These are phyloP conservation scores for Cosmorhoe ocellata DNA, from an alignment of 2,888 invertebrate genomes.

Conservation along the genomic window DNA sequence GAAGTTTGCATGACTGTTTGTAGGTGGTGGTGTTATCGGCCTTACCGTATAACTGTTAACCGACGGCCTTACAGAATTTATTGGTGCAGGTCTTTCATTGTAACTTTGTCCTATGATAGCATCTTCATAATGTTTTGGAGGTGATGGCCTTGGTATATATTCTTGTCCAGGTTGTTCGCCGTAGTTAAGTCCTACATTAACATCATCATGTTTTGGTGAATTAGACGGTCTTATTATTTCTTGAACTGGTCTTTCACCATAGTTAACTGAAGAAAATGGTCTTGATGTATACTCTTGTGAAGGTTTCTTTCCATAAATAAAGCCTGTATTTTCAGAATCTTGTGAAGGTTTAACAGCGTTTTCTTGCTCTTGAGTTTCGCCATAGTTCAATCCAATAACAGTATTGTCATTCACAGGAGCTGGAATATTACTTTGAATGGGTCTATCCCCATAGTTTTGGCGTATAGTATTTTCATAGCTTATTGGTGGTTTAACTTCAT, in stretches of 20 bases:
- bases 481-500: conserved; percentile 16
- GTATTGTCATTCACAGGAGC: conserved; percentile 17
- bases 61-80: conserved; percentile 12
- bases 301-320: conserved; percentile 5
- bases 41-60: conserved; percentile 25
- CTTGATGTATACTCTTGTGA: conserved; percentile 11
- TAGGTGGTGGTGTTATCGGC: conserved; percentile 45
- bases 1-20: conserved; percentile 77
- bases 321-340: conserved; percentile 1
- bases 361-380: conserved; percentile 7
- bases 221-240: conserved; percentile 1
- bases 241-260: conserved; percentile 5
- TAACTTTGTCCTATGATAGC: conserved; percentile 29
- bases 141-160: conserved; percentile 7
- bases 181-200: conserved; percentile 10
- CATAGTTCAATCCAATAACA: conserved; percentile 16
- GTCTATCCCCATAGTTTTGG: conserved; percentile 35
- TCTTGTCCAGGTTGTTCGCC: conserved; percentile 13
- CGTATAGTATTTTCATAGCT: conserved; percentile 26
- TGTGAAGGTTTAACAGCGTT: conserved; percentile 2
- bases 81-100: conserved; percentile 30
- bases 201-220: not conserved
- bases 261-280: conserved; percentile 3
- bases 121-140: conserved; percentile 16
- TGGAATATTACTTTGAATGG: conserved; percentile 13